These are phyloP conservation scores for Carposina sasakii DNA, from an alignment of 1,140 invertebrate species.

Conservation along the genomic window DNA sequence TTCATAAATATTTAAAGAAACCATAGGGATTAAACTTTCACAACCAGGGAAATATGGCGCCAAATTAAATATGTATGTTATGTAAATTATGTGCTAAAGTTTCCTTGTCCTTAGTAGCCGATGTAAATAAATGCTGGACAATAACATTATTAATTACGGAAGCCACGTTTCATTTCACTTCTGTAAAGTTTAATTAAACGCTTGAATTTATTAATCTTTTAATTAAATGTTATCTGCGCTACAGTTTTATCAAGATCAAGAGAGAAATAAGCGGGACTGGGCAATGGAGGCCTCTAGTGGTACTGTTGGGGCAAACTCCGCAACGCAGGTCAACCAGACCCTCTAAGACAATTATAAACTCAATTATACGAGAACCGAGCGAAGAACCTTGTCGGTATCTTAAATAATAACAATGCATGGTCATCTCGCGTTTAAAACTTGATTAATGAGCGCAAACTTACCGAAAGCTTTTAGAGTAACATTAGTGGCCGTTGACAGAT, in stretches of 20 bases:
- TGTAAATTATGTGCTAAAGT: constrained; percentile 39
- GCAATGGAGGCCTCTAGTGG: too few relatives aligned
- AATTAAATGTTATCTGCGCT: too few relatives aligned
- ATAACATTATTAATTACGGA: too few relatives aligned
- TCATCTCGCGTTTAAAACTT: constrained; percentile 17
- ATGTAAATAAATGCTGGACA: too few relatives aligned
- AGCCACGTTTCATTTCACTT: constrained; percentile 22
- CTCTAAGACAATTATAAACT: constrained; percentile 39
- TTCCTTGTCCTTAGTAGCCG: too few relatives aligned
- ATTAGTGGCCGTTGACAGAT: background rate
- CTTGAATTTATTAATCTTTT: too few relatives aligned
- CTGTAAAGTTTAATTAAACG: too few relatives aligned
- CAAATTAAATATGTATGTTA: constrained; percentile 49
- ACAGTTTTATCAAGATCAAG: too few relatives aligned
- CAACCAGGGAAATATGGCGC: constrained; percentile 33
- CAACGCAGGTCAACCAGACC: constrained; percentile 8
- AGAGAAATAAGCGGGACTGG: too few relatives aligned
- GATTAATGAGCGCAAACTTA: constrained; percentile 11
- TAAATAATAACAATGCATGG: constrained; percentile 35
- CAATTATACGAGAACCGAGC: constrained; percentile 45
- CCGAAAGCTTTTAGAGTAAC: constrained; percentile 2
- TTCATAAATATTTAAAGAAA: constrained; percentile 62
- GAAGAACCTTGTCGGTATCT: constrained; percentile 36
- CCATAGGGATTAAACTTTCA: constrained; percentile 48
- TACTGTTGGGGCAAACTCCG: too few relatives aligned